Conservation (phyloP, 2,888 invertebrate species). For the Tolmerus cingulatus region DNA sequence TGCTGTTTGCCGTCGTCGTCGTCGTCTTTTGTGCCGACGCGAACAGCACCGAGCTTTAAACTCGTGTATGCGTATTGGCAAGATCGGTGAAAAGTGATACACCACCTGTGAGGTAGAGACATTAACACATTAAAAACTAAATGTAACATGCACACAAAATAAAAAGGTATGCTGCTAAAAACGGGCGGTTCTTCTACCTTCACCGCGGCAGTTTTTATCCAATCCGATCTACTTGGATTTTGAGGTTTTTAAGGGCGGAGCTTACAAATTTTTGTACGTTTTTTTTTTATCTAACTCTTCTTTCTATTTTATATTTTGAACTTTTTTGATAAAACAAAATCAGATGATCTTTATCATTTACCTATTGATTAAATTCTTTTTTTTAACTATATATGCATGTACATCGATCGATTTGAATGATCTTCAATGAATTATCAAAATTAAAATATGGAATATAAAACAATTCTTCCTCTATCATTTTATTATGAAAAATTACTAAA, state of each 20-base stretch:
- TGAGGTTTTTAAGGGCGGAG: slow-evolving; percentile 35
- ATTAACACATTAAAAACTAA: neutral
- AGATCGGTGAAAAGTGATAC: neutral
- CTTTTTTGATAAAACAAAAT: too few relatives aligned
- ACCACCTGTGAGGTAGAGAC: neutral
- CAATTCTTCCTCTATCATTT: too few relatives aligned
- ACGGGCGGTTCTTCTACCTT: slow-evolving; percentile 41
- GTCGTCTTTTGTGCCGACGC: neutral
- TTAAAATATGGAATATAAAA: too few relatives aligned
- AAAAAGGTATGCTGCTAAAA: slow-evolving; percentile 31
- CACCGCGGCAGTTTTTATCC: slow-evolving; percentile 42
- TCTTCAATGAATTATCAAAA: too few relatives aligned
- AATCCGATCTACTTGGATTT: slow-evolving; percentile 38
- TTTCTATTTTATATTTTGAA: neutral
- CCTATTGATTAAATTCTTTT: too few relatives aligned
- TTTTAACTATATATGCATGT: too few relatives aligned
- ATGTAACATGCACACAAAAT: neutral
- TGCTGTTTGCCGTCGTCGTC: too few relatives aligned
- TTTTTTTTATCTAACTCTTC: neutral
- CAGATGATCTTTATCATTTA: too few relatives aligned
- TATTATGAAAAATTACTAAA: too few relatives aligned
- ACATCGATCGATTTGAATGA: too few relatives aligned
- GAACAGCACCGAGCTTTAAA: neutral
- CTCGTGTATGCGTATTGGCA: neutral
- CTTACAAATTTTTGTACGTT: neutral